Base-by-base conservation (phyloP, 2,797 vertebrate species). In the Erithacus rubecula region DNA sequence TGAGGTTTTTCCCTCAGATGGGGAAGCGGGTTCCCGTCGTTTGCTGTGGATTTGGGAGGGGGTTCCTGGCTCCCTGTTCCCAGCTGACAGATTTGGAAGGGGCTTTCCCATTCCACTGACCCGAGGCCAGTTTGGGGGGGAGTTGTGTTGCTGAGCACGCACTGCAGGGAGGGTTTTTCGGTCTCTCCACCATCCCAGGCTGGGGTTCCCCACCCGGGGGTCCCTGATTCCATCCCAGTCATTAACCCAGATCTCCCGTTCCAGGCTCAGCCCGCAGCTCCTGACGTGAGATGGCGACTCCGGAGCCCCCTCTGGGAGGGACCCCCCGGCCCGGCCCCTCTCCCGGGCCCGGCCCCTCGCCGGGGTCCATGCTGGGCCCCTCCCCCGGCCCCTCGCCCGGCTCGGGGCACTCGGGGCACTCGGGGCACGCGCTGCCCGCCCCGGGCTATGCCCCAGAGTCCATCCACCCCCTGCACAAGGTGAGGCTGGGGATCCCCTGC, bases 121-220 rank as follows among this genome's bases (percentile, higher is more conserved):
- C 36, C 15, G 3, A 10, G 36, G 36, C 4, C 12, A 6, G 30
- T 18, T 47, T n/a, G 34, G 63, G n/a, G n/a, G n/a, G n/a, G n/a
- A n/a, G n/a, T n/a, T n/a, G n/a, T n/a, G n/a, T n/a, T n/a, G n/a
- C n/a, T 15, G 19, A 58, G 34, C 34, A 7, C 3, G 21, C 13
- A 6, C 9, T 18, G 29, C 9, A 22, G n/a, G 24, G 27, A 27
- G 19, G 12, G 3, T 22, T 83, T 22, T 39, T 37, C 3, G 6
- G 27, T 71, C 27, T 1, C 44, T 82, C 47, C 56, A 12, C 1
- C 2, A 27, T 22, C 12, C 0, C 5, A 27, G 37, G 9, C 30
- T 3, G 32, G 37, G 17, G 1, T 36, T 60, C 21, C 32, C 26
- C 26, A 10, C 22, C 18, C 1, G 0, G 5, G 8, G 14, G 7